phyloP scores from a whole-genome alignment of 2,797 vertebrate species.

The Apodemus agrarius region DNA sequence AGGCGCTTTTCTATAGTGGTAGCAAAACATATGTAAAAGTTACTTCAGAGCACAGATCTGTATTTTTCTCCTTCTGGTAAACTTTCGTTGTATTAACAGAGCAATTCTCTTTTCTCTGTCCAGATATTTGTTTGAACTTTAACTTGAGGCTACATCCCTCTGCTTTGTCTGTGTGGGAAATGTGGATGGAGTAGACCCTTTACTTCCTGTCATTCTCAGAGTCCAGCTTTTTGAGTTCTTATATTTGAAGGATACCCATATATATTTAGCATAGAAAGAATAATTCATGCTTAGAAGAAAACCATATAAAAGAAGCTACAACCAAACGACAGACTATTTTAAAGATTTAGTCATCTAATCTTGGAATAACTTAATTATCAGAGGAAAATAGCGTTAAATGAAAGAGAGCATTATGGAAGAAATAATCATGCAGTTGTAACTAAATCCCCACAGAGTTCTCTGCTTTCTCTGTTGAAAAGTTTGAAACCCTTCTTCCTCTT shows the following conservation, averaged over 20 bases:
- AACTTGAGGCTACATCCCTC: not conserved
- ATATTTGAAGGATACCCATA: not conserved
- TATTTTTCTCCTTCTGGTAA: not conserved
- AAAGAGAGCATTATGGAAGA: not conserved
- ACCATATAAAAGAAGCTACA: not conserved
- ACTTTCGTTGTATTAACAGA: not conserved
- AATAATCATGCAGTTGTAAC: not conserved
- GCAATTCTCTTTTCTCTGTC: not conserved
- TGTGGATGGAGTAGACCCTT: accelerated
- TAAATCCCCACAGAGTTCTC: not conserved
- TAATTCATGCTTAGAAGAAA: not conserved
- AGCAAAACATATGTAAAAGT: not conserved
- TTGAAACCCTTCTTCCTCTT: not conserved
- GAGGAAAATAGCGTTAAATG: constrained; percentile 2
- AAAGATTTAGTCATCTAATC: not conserved
- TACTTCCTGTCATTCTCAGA: not conserved
- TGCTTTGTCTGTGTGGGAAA: not conserved
- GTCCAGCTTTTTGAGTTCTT: not conserved
- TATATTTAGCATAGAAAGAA: not conserved
- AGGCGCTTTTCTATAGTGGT: not conserved
- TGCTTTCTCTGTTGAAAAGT: not conserved
- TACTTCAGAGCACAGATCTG: not conserved
- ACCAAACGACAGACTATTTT: not conserved
- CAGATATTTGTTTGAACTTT: not conserved
- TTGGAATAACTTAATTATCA: not conserved